These are phyloP conservation scores for Mactromeris polynyma DNA, from an alignment of 2,888 invertebrate species.

Conservation along the genomic window DNA sequence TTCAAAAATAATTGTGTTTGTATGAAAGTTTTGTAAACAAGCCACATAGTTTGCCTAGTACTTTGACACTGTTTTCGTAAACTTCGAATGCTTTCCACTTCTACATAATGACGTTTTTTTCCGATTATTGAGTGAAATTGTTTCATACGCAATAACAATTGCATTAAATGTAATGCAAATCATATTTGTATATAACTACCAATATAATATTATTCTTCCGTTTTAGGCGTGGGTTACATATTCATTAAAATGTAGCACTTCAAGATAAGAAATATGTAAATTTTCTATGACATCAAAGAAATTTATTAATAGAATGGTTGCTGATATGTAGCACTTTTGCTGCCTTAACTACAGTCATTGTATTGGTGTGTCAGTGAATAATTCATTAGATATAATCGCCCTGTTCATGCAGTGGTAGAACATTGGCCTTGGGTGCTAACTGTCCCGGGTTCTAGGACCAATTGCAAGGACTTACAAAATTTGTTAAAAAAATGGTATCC, in stretches of 20 bases:
- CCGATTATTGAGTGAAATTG: neutral
- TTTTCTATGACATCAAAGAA: too few relatives aligned
- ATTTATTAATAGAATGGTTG: too few relatives aligned
- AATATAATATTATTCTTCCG: neutral
- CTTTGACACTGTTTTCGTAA: neutral
- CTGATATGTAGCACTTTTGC: too few relatives aligned
- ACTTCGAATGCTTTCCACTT: neutral
- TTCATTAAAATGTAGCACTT: neutral
- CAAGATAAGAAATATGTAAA: neutral
- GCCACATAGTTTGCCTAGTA: neutral
- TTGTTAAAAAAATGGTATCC: too few relatives aligned
- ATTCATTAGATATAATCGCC: too few relatives aligned
- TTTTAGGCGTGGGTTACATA: neutral
- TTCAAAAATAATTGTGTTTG: neutral
- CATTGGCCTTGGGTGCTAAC: too few relatives aligned
- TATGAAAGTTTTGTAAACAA: conserved; percentile 16
- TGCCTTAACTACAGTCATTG: too few relatives aligned
- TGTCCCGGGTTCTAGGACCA: too few relatives aligned
- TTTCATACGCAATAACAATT: neutral
- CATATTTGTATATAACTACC: neutral
- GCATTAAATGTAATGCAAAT: neutral
- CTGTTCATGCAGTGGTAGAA: too few relatives aligned
- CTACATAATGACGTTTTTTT: neutral
- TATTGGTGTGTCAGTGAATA: too few relatives aligned
- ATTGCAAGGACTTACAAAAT: too few relatives aligned